Evolutionary conservation across 1,140 invertebrate genomes (phyloP), one percentile per base, ranked within the genome.

Genomic region (Drosophila insularis): DNA sequence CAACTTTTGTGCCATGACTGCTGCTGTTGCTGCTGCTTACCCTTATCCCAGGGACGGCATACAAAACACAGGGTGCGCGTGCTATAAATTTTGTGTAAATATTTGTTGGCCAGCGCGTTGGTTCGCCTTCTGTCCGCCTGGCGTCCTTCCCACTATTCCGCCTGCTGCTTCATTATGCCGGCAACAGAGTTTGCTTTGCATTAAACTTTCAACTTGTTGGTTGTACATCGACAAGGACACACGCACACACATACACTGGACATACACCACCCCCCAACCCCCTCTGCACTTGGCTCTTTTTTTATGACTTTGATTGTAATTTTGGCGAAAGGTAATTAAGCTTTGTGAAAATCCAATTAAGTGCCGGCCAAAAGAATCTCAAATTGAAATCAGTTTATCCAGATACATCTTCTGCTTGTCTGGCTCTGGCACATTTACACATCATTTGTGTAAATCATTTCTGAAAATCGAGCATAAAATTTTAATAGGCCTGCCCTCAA

Each of bases 41-140:
- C 75, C 75, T 80, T 75, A 85, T 85, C 63, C 71, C 62, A 55
- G 58, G 62, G 8, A 37, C 31, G 31, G 31, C 7, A 32, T 37
- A 13, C 17, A 64, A 62, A 21, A 10, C 39, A 54, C 32, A n/a
- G 55, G 63, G 76, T 70, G 66, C 76, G 84, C 80, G 84, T 87
- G 76, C 77, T 74, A 89, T 89, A 89, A 87, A 87, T 89, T 80
- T 84, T 71, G 73, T 68, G 80, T 79, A 87, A 87, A 87, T 87
- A 89, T 87, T 89, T 87, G 84, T 64, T 68, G 61, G 72, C 13
- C 60, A 67, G 43, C 61, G 68, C 58, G 68, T 61, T 40, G 63
- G 35, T 53, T 43, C 59, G 62, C 31, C 21, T 50, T 40, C 37
- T 27, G 14, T 19, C 35, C 3, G 10, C 11, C 35, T 19, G 59